A percentile compares a stretch with the other conserved stretches of the same genome.
phyloP scores from a whole-genome alignment of 2,113 vertebrate genomes.

The Psophia crepitans region DNA sequence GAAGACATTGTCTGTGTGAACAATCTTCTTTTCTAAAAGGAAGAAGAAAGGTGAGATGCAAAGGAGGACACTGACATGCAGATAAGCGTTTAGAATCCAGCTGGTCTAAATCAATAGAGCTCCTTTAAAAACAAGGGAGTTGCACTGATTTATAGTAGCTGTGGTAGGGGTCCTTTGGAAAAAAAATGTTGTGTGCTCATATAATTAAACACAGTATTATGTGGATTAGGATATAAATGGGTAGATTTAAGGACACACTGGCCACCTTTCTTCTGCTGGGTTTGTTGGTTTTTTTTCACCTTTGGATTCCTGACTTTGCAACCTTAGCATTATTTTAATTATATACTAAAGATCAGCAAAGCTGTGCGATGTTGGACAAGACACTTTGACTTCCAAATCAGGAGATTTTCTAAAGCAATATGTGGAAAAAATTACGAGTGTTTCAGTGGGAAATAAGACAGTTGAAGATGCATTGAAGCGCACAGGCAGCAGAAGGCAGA shows the following conservation, averaged over 20 bases:
- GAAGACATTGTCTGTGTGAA: background rate
- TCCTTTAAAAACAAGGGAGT: constrained; percentile 4
- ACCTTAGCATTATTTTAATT: background rate
- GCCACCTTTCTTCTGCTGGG: background rate
- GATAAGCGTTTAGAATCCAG: constrained; percentile 28
- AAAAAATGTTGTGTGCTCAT: background rate
- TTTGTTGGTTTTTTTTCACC: background rate
- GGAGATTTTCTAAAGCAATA: background rate
- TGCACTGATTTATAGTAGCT: constrained; percentile 41
- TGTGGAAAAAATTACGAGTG: background rate
- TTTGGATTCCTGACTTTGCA: background rate
- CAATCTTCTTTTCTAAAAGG: background rate
- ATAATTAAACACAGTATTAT: background rate
- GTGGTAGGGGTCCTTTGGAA: background rate
- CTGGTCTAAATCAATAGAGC: constrained; percentile 22
- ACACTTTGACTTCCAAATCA: background rate
- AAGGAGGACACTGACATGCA: background rate
- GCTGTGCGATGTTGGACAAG: background rate
- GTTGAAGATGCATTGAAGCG: background rate
- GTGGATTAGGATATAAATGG: background rate
- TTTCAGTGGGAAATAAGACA: background rate
- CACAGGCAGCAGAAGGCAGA: background rate
- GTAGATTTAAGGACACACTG: background rate
- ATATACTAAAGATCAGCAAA: background rate
- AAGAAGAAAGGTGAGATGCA: background rate